Evolutionary conservation across 2,113 vertebrate genomes (phyloP), one percentile per base, ranked within the genome.

Genomic region (Leptobrachium leishanense): DNA sequence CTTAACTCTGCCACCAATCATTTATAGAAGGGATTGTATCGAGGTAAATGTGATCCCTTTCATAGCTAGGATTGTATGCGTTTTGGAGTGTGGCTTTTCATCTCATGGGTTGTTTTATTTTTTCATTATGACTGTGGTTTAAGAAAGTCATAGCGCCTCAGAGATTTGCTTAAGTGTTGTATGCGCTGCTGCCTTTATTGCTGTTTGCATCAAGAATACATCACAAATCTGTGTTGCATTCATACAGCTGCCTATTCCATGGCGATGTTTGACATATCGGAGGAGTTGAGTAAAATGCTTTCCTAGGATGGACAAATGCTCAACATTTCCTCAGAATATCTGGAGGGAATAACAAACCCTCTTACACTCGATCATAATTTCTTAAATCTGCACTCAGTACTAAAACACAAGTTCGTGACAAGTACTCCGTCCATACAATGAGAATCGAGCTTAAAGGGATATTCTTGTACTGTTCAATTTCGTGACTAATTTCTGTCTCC

Each of bases 1-100:
- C 66, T 62, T 46, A 40, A 77, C 75, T 69, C 40, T 77, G 53
- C 68, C 62, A 55, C 67, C 68, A 64, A 68, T 42, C 4, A 54
- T 77, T 43, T 62, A 42, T 70, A 62, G 69, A 62, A n/a, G 69
- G 66, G 55, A 77, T 46, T 41, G 31, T 54, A 70, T 46, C 44
- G 41, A 44, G 68, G 57, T 62, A 12, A 50, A 62, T 57, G 20
- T 46, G 66, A 55, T 69, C 68, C 39, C 50, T 59, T n/a, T n/a
- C 55, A 62, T 39, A n/a, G n/a, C 67, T 77, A 9, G 6, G 62
- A 20, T 13, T 43, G 54, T 57, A 40, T 42, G 41, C 10, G 55
- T 77, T 59, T 77, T 62, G 11, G 55, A 13, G n/a, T 5, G 39
- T 5, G n/a, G 62, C 5, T 64, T 20, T 64, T 64, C 62, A 69